phyloP scores from a whole-genome alignment of 2,797 vertebrate genomes.

The Alca torda region DNA sequence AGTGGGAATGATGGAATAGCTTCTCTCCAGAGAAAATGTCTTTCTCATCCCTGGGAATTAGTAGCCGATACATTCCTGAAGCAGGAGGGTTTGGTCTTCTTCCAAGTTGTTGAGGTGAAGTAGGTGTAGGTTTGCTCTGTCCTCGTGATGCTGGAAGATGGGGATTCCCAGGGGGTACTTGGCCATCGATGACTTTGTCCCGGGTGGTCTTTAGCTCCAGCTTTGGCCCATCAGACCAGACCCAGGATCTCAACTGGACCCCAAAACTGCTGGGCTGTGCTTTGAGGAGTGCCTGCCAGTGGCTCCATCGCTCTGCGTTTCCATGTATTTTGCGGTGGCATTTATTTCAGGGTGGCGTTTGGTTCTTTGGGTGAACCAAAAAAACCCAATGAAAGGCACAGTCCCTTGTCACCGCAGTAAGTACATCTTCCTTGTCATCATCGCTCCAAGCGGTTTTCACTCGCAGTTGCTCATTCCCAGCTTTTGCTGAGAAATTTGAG shows the following conservation, averaged over 20 bases:
- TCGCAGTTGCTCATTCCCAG: rapidly evolving
- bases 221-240: not conserved
- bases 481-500: not conserved
- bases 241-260: not conserved
- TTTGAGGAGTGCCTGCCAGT: not conserved
- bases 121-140: not conserved
- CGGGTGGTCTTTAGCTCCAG: not conserved
- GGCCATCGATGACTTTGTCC: not conserved
- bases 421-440: not conserved
- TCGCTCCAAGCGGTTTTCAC: not conserved
- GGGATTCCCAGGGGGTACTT: not conserved
- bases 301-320: not conserved
- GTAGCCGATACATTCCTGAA: not conserved
- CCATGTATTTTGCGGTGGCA: rapidly evolving
- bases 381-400: not conserved
- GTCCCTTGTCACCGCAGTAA: not conserved
- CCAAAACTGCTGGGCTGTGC: not conserved
- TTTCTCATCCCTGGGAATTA: not conserved
- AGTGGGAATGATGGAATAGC: not conserved
- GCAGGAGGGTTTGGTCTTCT: not conserved
- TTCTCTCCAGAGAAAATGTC: not conserved
- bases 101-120: not conserved
- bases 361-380: not conserved
- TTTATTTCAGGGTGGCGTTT: not conserved
- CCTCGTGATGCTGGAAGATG: not conserved